A percentile compares a stretch with the other conserved stretches of the same genome.
These are phyloP conservation scores for Eristalis arbustorum DNA, from an alignment of 2,888 invertebrate genomes.

Conservation along the genomic window DNA sequence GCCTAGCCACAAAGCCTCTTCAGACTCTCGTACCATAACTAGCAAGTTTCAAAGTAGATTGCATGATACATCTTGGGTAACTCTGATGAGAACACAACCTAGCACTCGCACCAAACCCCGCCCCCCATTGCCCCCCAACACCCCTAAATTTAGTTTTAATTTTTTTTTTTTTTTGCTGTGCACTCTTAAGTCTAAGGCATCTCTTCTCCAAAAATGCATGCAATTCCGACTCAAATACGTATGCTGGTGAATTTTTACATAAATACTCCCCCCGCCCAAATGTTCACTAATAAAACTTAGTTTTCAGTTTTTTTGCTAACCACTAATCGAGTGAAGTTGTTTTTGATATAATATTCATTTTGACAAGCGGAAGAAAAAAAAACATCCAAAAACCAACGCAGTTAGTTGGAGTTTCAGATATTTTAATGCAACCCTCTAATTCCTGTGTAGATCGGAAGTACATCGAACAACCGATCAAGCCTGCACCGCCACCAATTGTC, in stretches of 20 bases:
- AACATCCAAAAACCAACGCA: not conserved
- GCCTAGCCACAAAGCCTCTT: too few relatives aligned
- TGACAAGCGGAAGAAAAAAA: not conserved
- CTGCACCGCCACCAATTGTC: slow-evolving; percentile 86
- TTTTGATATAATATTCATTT: slow-evolving; percentile 5
- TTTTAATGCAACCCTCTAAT: not conserved
- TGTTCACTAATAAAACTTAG: slow-evolving; percentile 12
- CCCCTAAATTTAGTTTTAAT: not conserved
- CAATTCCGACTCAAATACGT: not conserved
- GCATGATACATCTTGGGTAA: slow-evolving; percentile 1
- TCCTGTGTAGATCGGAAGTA: slow-evolving; percentile 85
- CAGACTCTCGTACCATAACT: not conserved
- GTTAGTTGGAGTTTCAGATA: not conserved
- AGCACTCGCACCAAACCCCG: too few relatives aligned
- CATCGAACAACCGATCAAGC: slow-evolving; percentile 90
- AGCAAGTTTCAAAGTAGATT: not conserved
- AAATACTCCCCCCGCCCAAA: not conserved
- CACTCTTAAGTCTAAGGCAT: not conserved
- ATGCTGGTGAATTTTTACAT: not conserved
- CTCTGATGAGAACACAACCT: not conserved
- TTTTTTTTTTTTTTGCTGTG: not conserved
- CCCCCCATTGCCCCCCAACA: not conserved
- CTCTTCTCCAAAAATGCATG: slow-evolving; percentile 10
- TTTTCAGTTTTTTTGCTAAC: not conserved
- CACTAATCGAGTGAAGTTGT: slow-evolving; percentile 51